A percentile compares a stretch with the other conserved stretches of the same genome.
Conservation (phyloP, 2,113 vertebrate species). For the Canis aureus region DNA sequence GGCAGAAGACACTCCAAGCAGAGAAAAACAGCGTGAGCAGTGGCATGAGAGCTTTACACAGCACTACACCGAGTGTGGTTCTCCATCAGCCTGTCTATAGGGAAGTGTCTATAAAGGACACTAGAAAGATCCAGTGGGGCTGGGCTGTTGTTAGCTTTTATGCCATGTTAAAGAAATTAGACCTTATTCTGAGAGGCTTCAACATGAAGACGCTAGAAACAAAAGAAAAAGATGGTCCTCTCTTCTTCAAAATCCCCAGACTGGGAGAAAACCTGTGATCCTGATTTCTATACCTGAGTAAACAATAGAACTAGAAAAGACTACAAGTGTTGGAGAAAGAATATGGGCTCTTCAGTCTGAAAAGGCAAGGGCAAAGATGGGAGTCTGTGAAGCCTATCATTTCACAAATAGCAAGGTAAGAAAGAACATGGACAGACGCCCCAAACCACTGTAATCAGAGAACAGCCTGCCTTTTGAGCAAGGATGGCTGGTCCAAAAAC, state of each 20-base stretch:
- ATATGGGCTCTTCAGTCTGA: background rate
- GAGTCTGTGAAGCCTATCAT: background rate
- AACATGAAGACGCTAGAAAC: background rate
- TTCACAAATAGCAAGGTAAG: background rate
- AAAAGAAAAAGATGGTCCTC: background rate
- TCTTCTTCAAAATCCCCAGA: background rate
- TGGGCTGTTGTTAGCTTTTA: background rate
- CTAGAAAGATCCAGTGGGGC: background rate
- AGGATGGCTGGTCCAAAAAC: background rate
- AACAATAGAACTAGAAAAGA: background rate
- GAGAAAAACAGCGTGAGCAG: background rate
- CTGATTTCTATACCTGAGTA: background rate
- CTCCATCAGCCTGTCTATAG: background rate
- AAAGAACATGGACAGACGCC: background rate
- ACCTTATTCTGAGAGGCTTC: background rate
- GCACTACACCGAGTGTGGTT: background rate
- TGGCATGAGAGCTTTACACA: background rate
- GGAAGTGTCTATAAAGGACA: background rate
- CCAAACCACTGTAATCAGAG: background rate
- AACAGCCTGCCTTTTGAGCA: conserved; percentile 1
- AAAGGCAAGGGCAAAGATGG: background rate
- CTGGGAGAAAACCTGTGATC: background rate
- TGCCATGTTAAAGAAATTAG: background rate
- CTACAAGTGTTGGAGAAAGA: background rate
- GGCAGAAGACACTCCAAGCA: background rate